Evolutionary conservation across 1,140 invertebrate genomes (phyloP), one percentile per base, ranked within the genome.

Genomic region (Triops longicaudatus): DNA sequence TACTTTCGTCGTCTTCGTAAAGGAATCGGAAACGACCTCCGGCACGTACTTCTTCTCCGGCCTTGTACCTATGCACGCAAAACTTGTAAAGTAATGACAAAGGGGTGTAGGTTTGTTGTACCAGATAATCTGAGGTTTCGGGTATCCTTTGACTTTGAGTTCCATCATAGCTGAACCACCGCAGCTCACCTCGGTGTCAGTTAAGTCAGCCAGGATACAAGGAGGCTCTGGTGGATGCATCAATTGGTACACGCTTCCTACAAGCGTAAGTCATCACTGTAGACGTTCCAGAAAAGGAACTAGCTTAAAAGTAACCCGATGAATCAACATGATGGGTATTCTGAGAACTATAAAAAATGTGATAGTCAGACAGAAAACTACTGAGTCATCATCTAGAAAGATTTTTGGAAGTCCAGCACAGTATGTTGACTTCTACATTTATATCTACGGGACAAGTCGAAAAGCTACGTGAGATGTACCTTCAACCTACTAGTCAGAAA

Each of bases 161-260:
- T 99, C 97, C 79, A 99, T 84, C 89, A 98, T 98, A n/a, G 96
- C 97, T 10, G 95, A 95, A 0, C 91, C 93, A 73, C 94, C 95
- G 73, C 89, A 88, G 76, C 88, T 91, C 10, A 92, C 92, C 82
- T 94, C 91, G 44, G 90, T 88, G 82, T 94, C 93, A 73, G 91
- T 89, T 17, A 87, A 79, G n/a, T 82, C 80, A 7, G 82, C 81
- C 28, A 89, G 87, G 17, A 97, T 85, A 42, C 85, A 86, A 3
- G 95, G 94, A 80, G 92, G 91, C 79, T 92, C 90, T 0, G 94
- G 93, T 83, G 95, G 93, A 77, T 90, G 87, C 79, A 91, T 83
- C 26, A 96, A 82, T 78, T 94, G 91, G 82, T 94, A 90, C 1
- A 96, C 90, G 0, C 92, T 88, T 71, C 91, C 50, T 90, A 90